phyloP scores from a whole-genome alignment of 2,113 vertebrate genomes.

The Galemys pyrenaicus region DNA sequence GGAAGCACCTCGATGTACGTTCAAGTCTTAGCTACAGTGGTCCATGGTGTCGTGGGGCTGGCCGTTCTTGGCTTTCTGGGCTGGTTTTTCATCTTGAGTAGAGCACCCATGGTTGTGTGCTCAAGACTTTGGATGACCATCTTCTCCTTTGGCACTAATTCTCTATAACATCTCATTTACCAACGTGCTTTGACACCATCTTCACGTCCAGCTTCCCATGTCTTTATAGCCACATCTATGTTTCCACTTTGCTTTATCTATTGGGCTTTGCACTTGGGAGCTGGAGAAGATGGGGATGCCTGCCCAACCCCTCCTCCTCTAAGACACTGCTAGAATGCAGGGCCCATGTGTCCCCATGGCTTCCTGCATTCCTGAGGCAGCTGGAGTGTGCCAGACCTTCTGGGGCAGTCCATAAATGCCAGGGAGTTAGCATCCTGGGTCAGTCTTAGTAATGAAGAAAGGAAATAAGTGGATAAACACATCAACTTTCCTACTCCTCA shows the following conservation, averaged over 20 bases:
- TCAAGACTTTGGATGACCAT: background rate
- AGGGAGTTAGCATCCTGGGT: background rate
- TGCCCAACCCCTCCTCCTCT: background rate
- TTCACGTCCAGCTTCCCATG: background rate
- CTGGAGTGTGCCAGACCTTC: background rate
- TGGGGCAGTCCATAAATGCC: background rate
- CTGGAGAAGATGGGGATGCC: background rate
- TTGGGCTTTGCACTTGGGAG: background rate
- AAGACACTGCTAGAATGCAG: background rate
- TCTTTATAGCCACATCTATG: background rate
- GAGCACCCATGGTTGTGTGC: no score
- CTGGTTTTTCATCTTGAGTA: background rate
- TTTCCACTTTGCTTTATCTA: background rate
- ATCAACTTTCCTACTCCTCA: background rate
- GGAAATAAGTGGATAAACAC: background rate
- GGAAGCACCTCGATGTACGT: background rate
- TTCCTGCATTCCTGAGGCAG: background rate
- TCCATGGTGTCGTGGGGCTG: background rate
- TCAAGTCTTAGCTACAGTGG: background rate
- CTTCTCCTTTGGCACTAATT: background rate
- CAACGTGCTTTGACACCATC: background rate
- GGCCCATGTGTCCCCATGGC: accelerated
- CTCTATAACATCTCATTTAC: background rate
- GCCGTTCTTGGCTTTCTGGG: background rate
- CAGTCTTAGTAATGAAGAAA: background rate